Percentiles rank a stretch among this genome's conserved stretches.
phyloP scores from a whole-genome alignment of 2,797 vertebrate species.

The Acanthiza pusilla region DNA sequence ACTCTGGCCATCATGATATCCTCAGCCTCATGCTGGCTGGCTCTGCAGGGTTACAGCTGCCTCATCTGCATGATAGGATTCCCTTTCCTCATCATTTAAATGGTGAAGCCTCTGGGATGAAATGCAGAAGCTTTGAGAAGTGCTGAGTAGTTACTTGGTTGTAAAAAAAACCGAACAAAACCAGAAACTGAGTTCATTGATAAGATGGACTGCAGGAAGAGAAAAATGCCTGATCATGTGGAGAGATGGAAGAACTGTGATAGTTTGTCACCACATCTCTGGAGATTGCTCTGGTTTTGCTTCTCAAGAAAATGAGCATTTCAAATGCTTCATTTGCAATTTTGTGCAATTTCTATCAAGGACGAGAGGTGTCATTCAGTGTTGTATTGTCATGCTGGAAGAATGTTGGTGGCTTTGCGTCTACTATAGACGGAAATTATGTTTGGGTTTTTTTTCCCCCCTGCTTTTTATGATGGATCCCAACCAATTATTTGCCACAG shows the following conservation, averaged over 20 bases:
- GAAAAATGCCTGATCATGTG: not conserved
- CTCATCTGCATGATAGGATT: not conserved
- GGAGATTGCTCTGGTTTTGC: not conserved
- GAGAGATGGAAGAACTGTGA: not conserved
- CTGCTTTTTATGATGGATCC: not conserved
- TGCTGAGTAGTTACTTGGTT: not conserved
- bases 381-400: not conserved
- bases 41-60: not conserved
- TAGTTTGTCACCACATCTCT: not conserved
- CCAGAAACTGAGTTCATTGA: not conserved
- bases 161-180: not conserved
- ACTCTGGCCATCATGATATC: not conserved
- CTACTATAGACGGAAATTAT: not conserved
- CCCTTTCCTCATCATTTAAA: not conserved
- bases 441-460: fast-evolving
- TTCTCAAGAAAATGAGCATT: not conserved
- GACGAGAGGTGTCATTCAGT: not conserved
- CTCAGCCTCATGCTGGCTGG: not conserved
- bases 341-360: not conserved
- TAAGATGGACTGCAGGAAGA: not conserved
- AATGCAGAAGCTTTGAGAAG: not conserved
- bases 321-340: not conserved
- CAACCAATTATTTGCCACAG: not conserved
- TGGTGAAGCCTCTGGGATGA: not conserved
- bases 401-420: not conserved